These are phyloP conservation scores for Cladopsammia gracilis DNA, from an alignment of 64 coral and sea anemone genomes.

Conservation along the genomic window DNA sequence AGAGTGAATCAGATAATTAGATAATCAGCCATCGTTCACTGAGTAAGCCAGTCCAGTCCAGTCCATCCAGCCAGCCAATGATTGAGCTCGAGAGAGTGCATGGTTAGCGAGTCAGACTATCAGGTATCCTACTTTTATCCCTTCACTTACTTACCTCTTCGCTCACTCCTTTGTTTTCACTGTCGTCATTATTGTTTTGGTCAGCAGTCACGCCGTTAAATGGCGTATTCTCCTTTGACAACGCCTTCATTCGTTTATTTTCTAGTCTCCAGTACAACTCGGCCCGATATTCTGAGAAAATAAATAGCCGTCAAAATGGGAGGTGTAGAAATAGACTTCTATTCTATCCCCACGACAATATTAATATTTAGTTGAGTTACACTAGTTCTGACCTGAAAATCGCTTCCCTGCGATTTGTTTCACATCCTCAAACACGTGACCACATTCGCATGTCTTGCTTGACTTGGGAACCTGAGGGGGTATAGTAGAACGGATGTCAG, in stretches of 20 bases:
- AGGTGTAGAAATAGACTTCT: too few relatives aligned
- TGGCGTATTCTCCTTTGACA: constrained; percentile 38
- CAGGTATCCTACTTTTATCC: not conserved
- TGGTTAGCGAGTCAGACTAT: not conserved
- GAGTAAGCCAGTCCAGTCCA: too few relatives aligned
- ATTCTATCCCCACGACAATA: too few relatives aligned
- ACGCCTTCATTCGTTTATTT: constrained; percentile 40
- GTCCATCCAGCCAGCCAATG: too few relatives aligned
- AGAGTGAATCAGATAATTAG: not conserved
- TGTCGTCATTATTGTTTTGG: constrained; percentile 26
- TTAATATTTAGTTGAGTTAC: too few relatives aligned
- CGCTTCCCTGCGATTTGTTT: constrained; percentile 42
- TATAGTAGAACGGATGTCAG: too few relatives aligned
- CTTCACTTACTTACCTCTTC: not conserved
- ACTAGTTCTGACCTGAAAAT: constrained; percentile 33
- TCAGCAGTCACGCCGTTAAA: not conserved
- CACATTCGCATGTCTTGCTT: constrained; percentile 39
- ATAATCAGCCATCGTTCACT: not conserved
- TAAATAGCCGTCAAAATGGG: not conserved
- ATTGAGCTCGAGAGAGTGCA: too few relatives aligned
- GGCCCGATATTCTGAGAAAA: constrained; percentile 14
- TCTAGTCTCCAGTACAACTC: constrained; percentile 48
- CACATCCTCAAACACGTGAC: constrained; percentile 47
- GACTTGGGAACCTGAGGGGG: constrained; percentile 18
- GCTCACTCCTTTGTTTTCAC: not conserved